Evolutionary conservation across 2,888 invertebrate species (phyloP).

Genomic region (Tuta absoluta): DNA sequence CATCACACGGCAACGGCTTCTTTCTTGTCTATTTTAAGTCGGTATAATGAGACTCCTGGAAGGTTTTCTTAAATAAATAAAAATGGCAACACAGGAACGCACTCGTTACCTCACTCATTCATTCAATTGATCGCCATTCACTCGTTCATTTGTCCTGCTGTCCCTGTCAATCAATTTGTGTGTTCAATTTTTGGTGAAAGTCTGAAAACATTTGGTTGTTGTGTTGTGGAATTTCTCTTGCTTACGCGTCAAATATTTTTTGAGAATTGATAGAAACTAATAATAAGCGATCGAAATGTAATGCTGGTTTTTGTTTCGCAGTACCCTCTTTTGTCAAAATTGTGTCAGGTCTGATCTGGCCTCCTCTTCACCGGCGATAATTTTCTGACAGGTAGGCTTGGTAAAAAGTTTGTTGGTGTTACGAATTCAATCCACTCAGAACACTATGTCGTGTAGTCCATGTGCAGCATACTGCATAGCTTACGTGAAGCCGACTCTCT

Average conservation of each 20-base stretch:
- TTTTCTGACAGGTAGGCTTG: background rate
- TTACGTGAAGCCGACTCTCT: background rate
- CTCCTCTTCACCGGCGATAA: background rate
- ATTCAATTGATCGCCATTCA: no score
- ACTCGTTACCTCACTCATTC: no score
- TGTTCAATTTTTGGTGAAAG: conserved; percentile 33
- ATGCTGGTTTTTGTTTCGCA: background rate
- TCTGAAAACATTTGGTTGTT: conserved; percentile 35
- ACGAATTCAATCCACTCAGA: background rate
- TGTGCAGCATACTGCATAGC: background rate
- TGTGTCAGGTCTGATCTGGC: background rate
- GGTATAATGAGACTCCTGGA: no score
- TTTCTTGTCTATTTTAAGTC: no score
- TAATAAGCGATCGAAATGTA: conserved; percentile 3
- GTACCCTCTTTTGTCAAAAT: conserved; percentile 1
- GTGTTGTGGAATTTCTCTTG: conserved; percentile 58
- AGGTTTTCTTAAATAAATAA: no score
- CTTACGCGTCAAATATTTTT: conserved; percentile 53
- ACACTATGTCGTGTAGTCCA: background rate
- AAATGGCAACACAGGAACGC: no score
- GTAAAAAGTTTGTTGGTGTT: background rate
- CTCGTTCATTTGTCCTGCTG: no score
- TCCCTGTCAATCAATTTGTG: background rate
- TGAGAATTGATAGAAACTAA: conserved; percentile 1
- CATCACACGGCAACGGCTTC: no score